Evolutionary conservation across 2,888 invertebrate genomes (phyloP), one percentile per base, ranked within the genome.

Genomic region (Rhaphigaster nebulosa): DNA sequence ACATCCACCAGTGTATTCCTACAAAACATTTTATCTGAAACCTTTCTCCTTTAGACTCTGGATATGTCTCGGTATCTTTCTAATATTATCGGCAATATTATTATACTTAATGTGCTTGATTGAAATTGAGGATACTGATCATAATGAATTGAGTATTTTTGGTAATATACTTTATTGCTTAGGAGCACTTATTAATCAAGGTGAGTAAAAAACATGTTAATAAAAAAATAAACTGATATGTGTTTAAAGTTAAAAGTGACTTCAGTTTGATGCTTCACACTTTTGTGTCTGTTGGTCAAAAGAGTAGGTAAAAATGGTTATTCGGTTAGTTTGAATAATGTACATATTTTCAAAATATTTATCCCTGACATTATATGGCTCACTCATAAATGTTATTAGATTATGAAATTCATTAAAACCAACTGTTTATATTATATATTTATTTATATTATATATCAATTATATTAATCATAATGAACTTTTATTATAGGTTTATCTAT

Each of bases 161-260:
- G 84, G 60, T 34, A 90, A 84, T 50, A 18, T 91, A 26, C 45
- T 91, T 23, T 80, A 88, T 18, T 88, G 70, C 41, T 54, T 91
- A 29, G 91, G 91, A 50, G 90, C 90, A n/a, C 60, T 91, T 20
- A 88, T 90, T 41, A 90, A 91, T 34, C 91, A 91, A 90, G 91
- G 91, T 91, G 52, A 87, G 87, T 56, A 38, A 60, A 87, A 29
- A 65, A 29, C 15, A 29, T 15, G 6, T n/a, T 18, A 15, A 15
- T 15, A 65, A 29, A 38, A 76, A 20, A 20, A 8, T 20, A 38
- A 38, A 20, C 8, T 76, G n/a, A 15, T 3, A 29, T n/a, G n/a
- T 20, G 1, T 76, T 38, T 1, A 38, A 23, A 65, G 4, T 34
- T 1, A 34, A 1, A 6, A 5, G n/a, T 60, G 2, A 26, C 18